Percentiles rank a stretch among this genome's conserved stretches.
Evolutionary conservation across 2,888 invertebrate genomes (phyloP).

Genomic region (Campaea margaritaria): DNA sequence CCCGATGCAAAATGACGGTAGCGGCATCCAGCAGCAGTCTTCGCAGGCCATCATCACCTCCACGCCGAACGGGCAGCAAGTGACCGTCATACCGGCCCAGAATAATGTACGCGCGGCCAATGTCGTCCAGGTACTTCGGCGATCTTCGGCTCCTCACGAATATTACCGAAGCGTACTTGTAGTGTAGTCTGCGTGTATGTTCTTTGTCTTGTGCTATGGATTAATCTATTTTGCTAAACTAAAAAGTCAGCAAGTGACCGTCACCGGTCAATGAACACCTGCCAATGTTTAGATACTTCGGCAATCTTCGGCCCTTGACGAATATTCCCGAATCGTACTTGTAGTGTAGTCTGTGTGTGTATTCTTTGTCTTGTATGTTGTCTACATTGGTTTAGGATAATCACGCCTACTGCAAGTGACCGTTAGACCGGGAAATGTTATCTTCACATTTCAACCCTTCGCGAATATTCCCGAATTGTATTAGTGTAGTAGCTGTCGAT

Average conservation of each 20-base stretch:
- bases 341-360: conserved; percentile 35
- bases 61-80: conserved; percentile 91
- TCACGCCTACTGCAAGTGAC: too few species aligned
- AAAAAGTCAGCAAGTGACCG: conserved; percentile 88
- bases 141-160: conserved; percentile 51
- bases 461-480: too few species aligned
- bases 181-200: conserved; percentile 33
- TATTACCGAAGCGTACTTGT: conserved; percentile 48
- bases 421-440: too few species aligned
- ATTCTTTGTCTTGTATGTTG: background rate
- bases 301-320: conserved; percentile 48
- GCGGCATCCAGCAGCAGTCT: conserved; percentile 64
- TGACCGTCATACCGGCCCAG: conserved; percentile 91
- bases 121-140: conserved; percentile 71
- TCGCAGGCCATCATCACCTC: conserved; percentile 89
- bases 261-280: conserved; percentile 87
- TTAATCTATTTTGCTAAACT: background rate
- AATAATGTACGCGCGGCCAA: conserved; percentile 76
- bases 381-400: too few species aligned
- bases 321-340: conserved; percentile 49
- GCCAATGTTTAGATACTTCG: conserved; percentile 71
- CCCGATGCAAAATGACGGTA: conserved; percentile 72
- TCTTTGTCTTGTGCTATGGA: background rate
- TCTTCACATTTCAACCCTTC: too few species aligned
- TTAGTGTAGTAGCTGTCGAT: too few species aligned